Conservation (phyloP, 2,888 invertebrate genomes). For the Copidosoma aretas region DNA sequence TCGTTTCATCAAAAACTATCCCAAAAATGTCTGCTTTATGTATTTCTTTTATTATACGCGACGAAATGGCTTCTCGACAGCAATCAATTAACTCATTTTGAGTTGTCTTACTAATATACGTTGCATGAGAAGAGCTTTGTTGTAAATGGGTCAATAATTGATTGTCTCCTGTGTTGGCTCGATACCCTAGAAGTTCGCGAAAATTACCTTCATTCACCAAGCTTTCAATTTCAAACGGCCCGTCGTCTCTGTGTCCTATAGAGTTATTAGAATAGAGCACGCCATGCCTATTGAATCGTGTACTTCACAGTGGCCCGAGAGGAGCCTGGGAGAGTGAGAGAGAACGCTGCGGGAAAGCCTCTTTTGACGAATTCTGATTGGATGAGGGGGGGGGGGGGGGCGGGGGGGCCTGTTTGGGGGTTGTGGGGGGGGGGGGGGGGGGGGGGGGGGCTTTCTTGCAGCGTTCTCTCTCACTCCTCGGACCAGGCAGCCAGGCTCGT, state of each 20-base stretch:
- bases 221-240: not conserved
- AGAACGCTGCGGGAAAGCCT: too few relatives aligned
- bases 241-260: slow-evolving; percentile 25
- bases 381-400: too few relatives aligned
- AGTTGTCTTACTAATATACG: slow-evolving; percentile 38
- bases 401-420: too few relatives aligned
- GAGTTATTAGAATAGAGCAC: too few relatives aligned
- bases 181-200: slow-evolving; percentile 11
- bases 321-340: too few relatives aligned
- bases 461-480: too few relatives aligned
- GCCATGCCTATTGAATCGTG: too few relatives aligned
- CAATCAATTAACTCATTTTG: slow-evolving; percentile 38
- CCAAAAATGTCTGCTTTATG: slow-evolving; percentile 3
- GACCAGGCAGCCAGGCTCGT: too few relatives aligned
- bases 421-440: too few relatives aligned
- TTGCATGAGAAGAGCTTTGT: slow-evolving; percentile 32
- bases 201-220: slow-evolving; percentile 9
- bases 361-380: too few relatives aligned
- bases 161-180: slow-evolving; percentile 9
- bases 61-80: slow-evolving; percentile 21
- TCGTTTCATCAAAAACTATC: slow-evolving; percentile 43
- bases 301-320: too few relatives aligned
- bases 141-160: slow-evolving; percentile 27
- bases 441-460: too few relatives aligned
- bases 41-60: not conserved